Conservation (phyloP, 2,113 vertebrate species). For the Pleuronectes platessa region DNA sequence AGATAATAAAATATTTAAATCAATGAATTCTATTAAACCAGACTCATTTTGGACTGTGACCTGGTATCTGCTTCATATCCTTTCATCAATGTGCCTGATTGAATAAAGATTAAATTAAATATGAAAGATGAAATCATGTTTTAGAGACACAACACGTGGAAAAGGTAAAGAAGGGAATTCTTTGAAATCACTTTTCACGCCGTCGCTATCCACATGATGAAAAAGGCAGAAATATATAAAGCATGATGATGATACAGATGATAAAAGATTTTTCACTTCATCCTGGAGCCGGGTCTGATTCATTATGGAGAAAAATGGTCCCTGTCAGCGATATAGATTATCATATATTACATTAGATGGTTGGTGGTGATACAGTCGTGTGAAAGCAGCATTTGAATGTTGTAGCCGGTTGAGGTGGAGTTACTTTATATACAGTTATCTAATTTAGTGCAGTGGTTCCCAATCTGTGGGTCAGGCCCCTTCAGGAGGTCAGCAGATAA, state of each 20-base stretch:
- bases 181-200: not conserved
- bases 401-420: not conserved
- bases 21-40: not conserved
- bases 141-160: not conserved
- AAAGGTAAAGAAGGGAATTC: not conserved
- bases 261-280: not conserved
- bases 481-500: not conserved
- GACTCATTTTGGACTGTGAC: too few species aligned
- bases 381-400: not conserved
- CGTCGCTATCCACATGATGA: not conserved
- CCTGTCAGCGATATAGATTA: slow-evolving; percentile 1
- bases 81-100: too few species aligned
- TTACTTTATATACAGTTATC: slow-evolving; percentile 9
- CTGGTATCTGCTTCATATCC: not conserved
- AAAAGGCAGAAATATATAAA: too few species aligned
- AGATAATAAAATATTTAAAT: not conserved
- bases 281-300: not conserved
- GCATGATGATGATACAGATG: not conserved
- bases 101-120: too few species aligned
- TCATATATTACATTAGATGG: slow-evolving; percentile 5
- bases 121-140: not conserved
- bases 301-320: slow-evolving; percentile 9
- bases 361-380: not conserved
- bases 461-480: slow-evolving; percentile 8
- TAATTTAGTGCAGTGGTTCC: not conserved